These are phyloP conservation scores for Myotis davidii DNA, from an alignment of 2,113 vertebrate species.

Conservation along the genomic window DNA sequence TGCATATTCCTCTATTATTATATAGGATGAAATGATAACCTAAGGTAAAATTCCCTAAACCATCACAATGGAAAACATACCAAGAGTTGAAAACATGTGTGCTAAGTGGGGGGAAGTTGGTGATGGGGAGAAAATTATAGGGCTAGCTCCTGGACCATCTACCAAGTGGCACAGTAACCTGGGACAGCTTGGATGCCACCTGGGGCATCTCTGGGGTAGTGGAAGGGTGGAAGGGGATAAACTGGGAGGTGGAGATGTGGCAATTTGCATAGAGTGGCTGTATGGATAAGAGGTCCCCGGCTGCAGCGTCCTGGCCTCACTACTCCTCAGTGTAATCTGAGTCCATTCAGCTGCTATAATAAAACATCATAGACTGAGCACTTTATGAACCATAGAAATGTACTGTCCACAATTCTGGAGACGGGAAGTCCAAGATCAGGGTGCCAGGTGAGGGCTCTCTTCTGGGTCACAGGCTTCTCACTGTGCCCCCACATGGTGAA, in stretches of 20 bases:
- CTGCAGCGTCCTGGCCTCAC: not conserved
- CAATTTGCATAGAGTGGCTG: accelerated
- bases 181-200: not conserved
- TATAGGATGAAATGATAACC: not conserved
- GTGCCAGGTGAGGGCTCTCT: not conserved
- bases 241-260: not conserved
- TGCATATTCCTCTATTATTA: no score
- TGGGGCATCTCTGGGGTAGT: not conserved
- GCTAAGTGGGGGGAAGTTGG: no score
- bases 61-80: not conserved
- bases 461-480: not conserved
- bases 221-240: not conserved
- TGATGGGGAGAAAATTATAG: not conserved
- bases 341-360: accelerated
- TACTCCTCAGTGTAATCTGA: not conserved
- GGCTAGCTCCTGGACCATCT: not conserved
- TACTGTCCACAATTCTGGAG: not conserved
- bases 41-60: not conserved
- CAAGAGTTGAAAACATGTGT: not conserved
- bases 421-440: not conserved
- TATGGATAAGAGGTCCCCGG: not conserved
- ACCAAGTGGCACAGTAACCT: not conserved
- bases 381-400: not conserved
- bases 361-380: no score
- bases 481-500: not conserved